A percentile compares a stretch with the other conserved stretches of the same genome.
phyloP scores from a whole-genome alignment of 2,113 vertebrate genomes.

The Dromaius novaehollandiae region DNA sequence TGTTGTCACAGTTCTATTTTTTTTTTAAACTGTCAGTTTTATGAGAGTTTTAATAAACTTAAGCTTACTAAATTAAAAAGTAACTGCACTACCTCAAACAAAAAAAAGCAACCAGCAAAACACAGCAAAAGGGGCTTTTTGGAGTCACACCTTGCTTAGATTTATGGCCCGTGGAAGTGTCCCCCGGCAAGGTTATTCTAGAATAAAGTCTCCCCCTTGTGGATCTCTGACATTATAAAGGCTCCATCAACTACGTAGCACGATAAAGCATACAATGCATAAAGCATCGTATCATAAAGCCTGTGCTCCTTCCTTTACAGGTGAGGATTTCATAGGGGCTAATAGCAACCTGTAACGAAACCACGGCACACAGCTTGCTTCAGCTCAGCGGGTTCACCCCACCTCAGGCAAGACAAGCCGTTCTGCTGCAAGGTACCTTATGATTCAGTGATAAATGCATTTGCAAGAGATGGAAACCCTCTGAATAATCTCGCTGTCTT shows the following conservation, averaged over 20 bases:
- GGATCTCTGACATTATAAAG: conserved; percentile 47
- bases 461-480: neutral
- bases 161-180: neutral
- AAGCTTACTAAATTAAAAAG: neutral
- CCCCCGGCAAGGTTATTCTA: conserved; percentile 54
- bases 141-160: neutral
- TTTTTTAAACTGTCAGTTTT: neutral
- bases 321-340: neutral
- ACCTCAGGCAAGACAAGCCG: neutral
- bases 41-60: conserved; percentile 13
- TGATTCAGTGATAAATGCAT: neutral
- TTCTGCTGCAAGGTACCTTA: neutral
- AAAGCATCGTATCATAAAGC: neutral
- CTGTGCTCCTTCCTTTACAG: neutral
- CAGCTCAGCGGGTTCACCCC: neutral
- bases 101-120: neutral
- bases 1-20: neutral
- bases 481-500: neutral
- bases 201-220: conserved; percentile 48
- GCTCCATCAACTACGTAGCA: neutral
- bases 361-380: neutral
- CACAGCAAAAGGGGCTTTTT: neutral
- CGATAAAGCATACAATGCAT: neutral
- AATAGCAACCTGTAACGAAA: neutral
- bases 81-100: neutral